Percentiles rank a stretch among this genome's conserved stretches.
phyloP scores from a whole-genome alignment of 1,140 invertebrate species.

The Euura lappo region DNA sequence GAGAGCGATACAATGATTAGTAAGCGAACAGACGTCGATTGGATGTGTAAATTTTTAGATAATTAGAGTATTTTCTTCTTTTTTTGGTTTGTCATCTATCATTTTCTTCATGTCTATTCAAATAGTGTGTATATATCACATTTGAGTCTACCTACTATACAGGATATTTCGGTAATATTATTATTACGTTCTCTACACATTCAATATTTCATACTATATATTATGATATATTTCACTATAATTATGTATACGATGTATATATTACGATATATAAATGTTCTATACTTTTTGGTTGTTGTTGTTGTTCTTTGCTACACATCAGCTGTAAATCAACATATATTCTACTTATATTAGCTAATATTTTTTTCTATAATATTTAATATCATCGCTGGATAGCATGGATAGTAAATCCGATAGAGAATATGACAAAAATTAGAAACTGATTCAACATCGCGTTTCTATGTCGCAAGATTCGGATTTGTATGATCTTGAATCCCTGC shows the following conservation, averaged over 20 bases:
- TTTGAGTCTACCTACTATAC: constrained; percentile 31
- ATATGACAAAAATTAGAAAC: too few relatives aligned
- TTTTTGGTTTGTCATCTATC: not conserved
- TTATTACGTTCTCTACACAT: not conserved
- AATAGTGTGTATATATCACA: constrained; percentile 21
- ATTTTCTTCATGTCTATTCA: not conserved
- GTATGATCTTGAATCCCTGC: not conserved
- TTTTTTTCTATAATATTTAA: constrained; percentile 20
- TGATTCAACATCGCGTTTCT: too few relatives aligned
- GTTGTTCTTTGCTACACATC: too few relatives aligned
- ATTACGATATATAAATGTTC: constrained; percentile 4
- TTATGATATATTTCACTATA: too few relatives aligned
- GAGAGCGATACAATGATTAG: not conserved
- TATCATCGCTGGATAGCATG: not conserved
- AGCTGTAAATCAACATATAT: too few relatives aligned
- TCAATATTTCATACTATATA: not conserved
- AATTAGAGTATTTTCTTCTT: constrained; percentile 31
- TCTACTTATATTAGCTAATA: too few relatives aligned
- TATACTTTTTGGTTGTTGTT: not conserved
- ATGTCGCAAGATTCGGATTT: too few relatives aligned
- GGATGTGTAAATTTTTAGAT: constrained; percentile 39
- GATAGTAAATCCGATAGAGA: too few relatives aligned
- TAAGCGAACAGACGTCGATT: not conserved
- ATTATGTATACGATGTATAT: constrained; percentile 22
- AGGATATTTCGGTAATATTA: not conserved